phyloP scores from a whole-genome alignment of 2,113 vertebrate species.

The Eptesicus fuscus region DNA sequence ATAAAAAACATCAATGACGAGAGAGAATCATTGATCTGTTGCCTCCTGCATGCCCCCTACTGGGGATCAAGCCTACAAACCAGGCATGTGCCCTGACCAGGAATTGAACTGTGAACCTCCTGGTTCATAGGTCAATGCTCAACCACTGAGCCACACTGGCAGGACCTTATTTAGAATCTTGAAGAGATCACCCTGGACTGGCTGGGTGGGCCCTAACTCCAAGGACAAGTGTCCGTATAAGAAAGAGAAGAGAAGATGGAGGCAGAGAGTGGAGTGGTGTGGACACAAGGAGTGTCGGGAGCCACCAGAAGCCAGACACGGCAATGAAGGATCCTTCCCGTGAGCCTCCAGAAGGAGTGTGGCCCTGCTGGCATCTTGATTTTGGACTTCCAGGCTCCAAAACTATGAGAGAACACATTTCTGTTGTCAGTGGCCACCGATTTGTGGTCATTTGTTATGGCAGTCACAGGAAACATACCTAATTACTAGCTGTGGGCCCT shows the following conservation, averaged over 20 bases:
- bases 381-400: not conserved
- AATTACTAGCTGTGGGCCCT: not conserved
- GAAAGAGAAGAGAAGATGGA: not conserved
- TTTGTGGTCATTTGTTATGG: not conserved
- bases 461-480: not conserved
- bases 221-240: not conserved
- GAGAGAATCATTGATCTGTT: too few relatives aligned
- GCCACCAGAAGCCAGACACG: not conserved
- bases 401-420: not conserved
- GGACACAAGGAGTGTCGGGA: not conserved
- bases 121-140: too few relatives aligned
- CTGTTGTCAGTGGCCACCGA: not conserved
- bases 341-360: not conserved
- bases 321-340: not conserved
- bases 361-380: not conserved
- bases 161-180: not conserved
- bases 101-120: too few relatives aligned
- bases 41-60: too few relatives aligned
- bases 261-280: not conserved
- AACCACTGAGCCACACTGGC: too few relatives aligned
- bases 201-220: not conserved
- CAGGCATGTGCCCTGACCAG: too few relatives aligned
- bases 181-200: not conserved
- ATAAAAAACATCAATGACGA: too few relatives aligned
- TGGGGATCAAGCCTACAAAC: too few relatives aligned